Conservation (phyloP, 2,888 invertebrate genomes). For the Gymnoscelis rufifasciata region DNA sequence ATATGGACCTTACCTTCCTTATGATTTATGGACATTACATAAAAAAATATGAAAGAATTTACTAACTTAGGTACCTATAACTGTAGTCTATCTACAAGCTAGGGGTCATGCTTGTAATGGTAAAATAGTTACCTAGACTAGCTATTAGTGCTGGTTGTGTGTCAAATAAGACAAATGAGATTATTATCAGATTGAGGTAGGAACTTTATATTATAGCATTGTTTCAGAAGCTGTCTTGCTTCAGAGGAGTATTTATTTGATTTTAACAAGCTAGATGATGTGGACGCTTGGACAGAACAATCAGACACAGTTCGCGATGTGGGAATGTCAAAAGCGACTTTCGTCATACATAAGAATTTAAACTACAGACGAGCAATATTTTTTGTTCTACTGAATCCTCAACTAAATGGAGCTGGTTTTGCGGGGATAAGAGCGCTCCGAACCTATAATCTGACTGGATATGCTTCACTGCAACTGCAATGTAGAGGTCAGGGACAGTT, state of each 20-base stretch:
- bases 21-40: no score
- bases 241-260: slow-evolving; percentile 73
- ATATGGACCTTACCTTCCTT: no score
- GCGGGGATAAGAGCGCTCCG: slow-evolving; percentile 79
- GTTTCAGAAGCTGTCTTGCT: slow-evolving; percentile 40
- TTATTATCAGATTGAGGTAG: no score
- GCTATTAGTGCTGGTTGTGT: no score
- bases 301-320: slow-evolving; percentile 82
- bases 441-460: slow-evolving; percentile 69
- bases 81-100: no score
- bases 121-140: no score
- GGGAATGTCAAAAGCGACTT: slow-evolving; percentile 82
- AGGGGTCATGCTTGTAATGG: no score
- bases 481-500: slow-evolving; percentile 81
- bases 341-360: slow-evolving; percentile 79
- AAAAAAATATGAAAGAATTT: no score
- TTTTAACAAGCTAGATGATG: slow-evolving; percentile 73
- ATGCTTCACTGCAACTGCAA: slow-evolving; percentile 68
- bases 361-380: slow-evolving; percentile 81
- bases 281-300: slow-evolving; percentile 80
- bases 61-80: no score
- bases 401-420: slow-evolving; percentile 83
- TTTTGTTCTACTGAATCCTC: slow-evolving; percentile 82
- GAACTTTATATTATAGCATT: no score
- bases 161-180: no score